Conservation (phyloP, 2,888 invertebrate genomes). For the Allolobophora icterica region DNA sequence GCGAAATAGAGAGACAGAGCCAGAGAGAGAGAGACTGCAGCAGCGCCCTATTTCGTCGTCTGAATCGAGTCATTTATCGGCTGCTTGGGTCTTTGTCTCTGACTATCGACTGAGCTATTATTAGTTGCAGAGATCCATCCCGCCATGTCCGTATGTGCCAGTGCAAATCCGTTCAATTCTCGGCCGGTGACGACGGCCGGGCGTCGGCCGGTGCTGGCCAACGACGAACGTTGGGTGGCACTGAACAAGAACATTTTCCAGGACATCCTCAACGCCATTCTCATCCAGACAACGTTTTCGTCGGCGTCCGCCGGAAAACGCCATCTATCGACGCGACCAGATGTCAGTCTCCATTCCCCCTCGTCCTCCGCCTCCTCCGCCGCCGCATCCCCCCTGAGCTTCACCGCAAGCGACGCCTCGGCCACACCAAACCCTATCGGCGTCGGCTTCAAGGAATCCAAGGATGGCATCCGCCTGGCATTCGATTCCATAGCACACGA, state of each 20-base stretch:
- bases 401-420: neutral
- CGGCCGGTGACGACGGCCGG: neutral
- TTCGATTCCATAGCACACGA: neutral
- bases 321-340: neutral
- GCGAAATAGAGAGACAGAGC: too few species aligned
- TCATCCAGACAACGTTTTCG: constrained; percentile 15
- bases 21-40: too few species aligned
- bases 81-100: neutral
- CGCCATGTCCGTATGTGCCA: constrained; percentile 25
- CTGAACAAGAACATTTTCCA: constrained; percentile 20
- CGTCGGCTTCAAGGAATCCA: neutral
- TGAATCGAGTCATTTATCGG: constrained; percentile 17
- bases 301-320: constrained; percentile 9
- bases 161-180: constrained; percentile 2
- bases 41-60: neutral
- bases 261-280: constrained; percentile 29
- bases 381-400: neutral
- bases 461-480: neutral
- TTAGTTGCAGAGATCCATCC: neutral
- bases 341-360: neutral
- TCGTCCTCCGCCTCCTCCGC: neutral
- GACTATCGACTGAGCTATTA: neutral
- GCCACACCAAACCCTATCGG: neutral
- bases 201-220: neutral
- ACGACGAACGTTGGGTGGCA: constrained; percentile 19